Percentiles rank a stretch among this genome's conserved stretches.
Conservation (phyloP, 2,797 vertebrate genomes). For the Sebastes steindachneri region DNA sequence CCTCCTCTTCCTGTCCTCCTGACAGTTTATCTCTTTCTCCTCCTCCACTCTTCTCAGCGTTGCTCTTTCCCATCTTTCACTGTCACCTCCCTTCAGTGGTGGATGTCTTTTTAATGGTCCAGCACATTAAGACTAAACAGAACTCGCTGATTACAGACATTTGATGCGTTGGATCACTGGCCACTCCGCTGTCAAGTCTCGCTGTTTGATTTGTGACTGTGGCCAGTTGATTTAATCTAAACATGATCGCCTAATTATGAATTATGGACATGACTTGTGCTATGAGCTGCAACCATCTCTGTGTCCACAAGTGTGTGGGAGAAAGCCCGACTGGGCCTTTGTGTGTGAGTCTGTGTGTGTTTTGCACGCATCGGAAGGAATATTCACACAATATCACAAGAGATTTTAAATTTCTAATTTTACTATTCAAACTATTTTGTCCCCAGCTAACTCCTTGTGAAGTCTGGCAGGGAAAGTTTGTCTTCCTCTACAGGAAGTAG, state of each 20-base stretch:
- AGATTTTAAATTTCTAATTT: not conserved
- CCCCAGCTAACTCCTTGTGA: not conserved
- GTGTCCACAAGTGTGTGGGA: not conserved
- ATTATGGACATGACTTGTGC: not conserved
- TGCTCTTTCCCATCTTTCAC: conserved; percentile 28
- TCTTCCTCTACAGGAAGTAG: not conserved
- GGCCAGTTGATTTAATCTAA: conserved; percentile 43
- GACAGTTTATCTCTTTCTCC: not conserved
- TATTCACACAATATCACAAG: not conserved
- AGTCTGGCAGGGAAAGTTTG: not conserved
- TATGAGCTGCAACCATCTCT: not conserved
- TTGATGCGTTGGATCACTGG: conserved; percentile 31
- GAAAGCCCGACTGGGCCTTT: not conserved
- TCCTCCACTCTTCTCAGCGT: not conserved
- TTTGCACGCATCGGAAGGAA: not conserved
- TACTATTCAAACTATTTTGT: not conserved
- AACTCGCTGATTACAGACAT: conserved; percentile 42
- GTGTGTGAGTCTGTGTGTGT: not conserved
- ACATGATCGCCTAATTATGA: conserved; percentile 30
- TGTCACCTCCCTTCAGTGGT: conserved; percentile 18
- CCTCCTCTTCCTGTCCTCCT: not conserved
- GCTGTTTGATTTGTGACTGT: conserved; percentile 43
- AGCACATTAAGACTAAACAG: conserved; percentile 42
- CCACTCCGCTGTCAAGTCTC: conserved; percentile 21
- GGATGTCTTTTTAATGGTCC: conserved; percentile 41